Percentiles rank a stretch among this genome's conserved stretches.
Conservation (phyloP, 2,113 vertebrate genomes). For the Ginglymostoma cirratum region DNA sequence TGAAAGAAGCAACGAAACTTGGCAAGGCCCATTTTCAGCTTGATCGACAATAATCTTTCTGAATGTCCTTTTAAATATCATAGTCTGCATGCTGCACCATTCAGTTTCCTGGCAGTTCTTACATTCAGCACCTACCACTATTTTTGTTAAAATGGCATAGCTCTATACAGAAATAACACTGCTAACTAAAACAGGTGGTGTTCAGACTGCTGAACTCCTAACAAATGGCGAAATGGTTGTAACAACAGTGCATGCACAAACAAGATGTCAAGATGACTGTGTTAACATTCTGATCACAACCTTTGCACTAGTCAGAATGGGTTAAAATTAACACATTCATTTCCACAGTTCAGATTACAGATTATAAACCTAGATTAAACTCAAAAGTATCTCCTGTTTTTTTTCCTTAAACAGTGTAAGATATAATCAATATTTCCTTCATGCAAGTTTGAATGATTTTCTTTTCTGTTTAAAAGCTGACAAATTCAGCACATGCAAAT, state of each 20-base stretch:
- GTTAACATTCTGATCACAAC: background rate
- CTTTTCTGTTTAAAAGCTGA: background rate
- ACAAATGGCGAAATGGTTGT: background rate
- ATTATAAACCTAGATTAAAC: background rate
- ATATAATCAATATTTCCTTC: background rate
- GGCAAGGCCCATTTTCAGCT: background rate
- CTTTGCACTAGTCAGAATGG: background rate
- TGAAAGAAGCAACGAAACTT: background rate
- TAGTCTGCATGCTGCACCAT: background rate
- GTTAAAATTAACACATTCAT: background rate
- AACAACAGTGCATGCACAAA: background rate
- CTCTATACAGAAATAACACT: background rate
- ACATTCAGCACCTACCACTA: background rate
- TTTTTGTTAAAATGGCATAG: background rate
- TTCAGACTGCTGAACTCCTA: background rate
- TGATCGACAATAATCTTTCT: background rate
- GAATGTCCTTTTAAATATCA: background rate
- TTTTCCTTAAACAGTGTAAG: background rate
- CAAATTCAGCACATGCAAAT: slow-evolving; percentile 13
- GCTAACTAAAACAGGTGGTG: background rate
- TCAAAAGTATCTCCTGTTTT: background rate
- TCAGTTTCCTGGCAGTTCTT: background rate
- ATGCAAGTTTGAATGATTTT: background rate
- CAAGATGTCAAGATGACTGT: background rate
- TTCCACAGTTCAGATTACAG: background rate